A percentile compares a stretch with the other conserved stretches of the same genome.
These are phyloP conservation scores for Cromileptes altivelis DNA, from an alignment of 2,113 vertebrate genomes.

Conservation along the genomic window DNA sequence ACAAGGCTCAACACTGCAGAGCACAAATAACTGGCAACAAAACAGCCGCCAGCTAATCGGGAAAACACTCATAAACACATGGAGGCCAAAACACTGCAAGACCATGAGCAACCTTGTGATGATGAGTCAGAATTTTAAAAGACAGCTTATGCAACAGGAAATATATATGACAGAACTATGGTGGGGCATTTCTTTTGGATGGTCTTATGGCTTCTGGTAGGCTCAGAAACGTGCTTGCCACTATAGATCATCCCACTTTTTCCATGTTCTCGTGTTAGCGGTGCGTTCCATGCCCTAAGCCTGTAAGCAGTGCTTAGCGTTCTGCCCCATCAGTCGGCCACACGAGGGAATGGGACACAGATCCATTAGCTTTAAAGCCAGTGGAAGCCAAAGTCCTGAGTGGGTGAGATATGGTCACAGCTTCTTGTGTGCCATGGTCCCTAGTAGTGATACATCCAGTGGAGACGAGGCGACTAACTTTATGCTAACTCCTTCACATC, in stretches of 20 bases:
- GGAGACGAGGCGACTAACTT: conserved; percentile 35
- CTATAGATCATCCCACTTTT: conserved; percentile 31
- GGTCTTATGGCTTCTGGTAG: background rate
- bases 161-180: background rate
- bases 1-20: conserved; percentile 5
- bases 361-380: conserved; percentile 54
- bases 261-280: conserved; percentile 16
- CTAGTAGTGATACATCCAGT: conserved; percentile 47
- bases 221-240: background rate
- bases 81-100: background rate
- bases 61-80: conserved; percentile 28
- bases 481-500: conserved; percentile 41
- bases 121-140: conserved; percentile 45
- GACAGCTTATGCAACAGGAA: conserved; percentile 16
- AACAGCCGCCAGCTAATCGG: conserved; percentile 16
- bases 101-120: background rate
- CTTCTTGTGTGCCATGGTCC: conserved; percentile 36
- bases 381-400: conserved; percentile 52
- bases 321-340: conserved; percentile 40
- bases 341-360: conserved; percentile 34
- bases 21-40: conserved; percentile 12
- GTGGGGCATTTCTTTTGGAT: background rate
- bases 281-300: conserved; percentile 44
- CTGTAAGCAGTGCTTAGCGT: conserved; percentile 46
- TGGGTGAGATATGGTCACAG: conserved; percentile 46